phyloP scores from a whole-genome alignment of 2,113 vertebrate species.

The Phylloscopus trochiloides region DNA sequence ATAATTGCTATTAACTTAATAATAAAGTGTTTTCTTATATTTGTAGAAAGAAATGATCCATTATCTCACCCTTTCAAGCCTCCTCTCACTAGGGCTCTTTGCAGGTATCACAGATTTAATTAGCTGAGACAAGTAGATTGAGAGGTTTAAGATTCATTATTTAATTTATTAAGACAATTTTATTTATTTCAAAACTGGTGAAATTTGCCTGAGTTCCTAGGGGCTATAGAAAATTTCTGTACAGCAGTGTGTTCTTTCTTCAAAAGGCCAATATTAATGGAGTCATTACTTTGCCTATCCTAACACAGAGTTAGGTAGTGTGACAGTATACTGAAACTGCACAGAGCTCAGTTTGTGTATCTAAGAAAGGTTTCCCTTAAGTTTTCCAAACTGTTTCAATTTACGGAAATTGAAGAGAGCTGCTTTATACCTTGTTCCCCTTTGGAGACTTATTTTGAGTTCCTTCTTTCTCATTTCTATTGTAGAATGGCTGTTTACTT shows the following conservation, averaged over 20 bases:
- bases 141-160: not conserved
- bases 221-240: not conserved
- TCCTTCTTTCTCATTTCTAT: not conserved
- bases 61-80: not conserved
- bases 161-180: not conserved
- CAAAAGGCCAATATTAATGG: not conserved
- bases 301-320: not conserved
- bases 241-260: not conserved
- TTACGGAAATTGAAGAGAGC: not conserved
- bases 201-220: not conserved
- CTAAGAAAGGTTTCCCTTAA: not conserved
- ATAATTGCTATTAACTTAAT: not conserved
- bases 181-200: not conserved
- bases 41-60: not conserved
- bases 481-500: not conserved
- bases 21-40: not conserved
- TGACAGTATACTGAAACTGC: not conserved
- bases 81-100: not conserved
- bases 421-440: not conserved
- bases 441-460: not conserved
- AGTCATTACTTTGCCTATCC: rapidly evolving
- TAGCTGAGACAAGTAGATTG: not conserved
- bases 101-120: not conserved
- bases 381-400: not conserved
- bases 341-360: not conserved